Conservation (phyloP, 2,797 vertebrate species). For the Propithecus deckenii region DNA sequence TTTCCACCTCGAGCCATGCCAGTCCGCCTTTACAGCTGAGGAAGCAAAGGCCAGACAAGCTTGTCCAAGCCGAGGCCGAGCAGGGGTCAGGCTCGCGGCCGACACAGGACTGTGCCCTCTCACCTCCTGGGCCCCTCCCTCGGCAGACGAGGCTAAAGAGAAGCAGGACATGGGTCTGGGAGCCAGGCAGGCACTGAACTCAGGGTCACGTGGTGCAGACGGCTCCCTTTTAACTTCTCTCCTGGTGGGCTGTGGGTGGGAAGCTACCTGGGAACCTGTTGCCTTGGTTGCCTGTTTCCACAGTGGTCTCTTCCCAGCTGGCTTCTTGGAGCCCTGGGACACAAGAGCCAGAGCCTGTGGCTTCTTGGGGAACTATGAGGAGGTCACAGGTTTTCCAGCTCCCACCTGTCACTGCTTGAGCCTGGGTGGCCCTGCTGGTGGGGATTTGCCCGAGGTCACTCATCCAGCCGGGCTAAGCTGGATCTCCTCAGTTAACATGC, state of each 20-base stretch:
- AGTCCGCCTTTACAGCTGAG: neutral
- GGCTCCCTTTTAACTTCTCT: neutral
- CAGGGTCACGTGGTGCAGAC: neutral
- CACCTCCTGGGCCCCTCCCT: neutral
- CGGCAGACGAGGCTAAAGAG: neutral
- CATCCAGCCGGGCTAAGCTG: neutral
- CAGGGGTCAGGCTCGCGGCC: neutral
- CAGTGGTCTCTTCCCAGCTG: neutral
- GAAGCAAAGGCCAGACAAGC: neutral
- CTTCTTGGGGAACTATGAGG: neutral
- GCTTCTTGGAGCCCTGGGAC: neutral
- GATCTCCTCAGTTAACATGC: neutral
- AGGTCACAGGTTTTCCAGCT: neutral
- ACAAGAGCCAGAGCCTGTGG: neutral
- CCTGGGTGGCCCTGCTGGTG: neutral
- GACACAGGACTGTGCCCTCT: neutral
- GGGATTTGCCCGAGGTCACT: neutral
- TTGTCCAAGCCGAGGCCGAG: neutral
- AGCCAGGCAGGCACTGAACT: neutral
- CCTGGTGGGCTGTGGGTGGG: neutral
- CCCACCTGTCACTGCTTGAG: neutral
- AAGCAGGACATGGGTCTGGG: neutral
- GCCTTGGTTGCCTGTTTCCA: neutral
- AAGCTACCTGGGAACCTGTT: neutral
- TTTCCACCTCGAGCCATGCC: neutral